Base-by-base conservation (phyloP, 2,113 vertebrate genomes). In the Passer domesticus region DNA sequence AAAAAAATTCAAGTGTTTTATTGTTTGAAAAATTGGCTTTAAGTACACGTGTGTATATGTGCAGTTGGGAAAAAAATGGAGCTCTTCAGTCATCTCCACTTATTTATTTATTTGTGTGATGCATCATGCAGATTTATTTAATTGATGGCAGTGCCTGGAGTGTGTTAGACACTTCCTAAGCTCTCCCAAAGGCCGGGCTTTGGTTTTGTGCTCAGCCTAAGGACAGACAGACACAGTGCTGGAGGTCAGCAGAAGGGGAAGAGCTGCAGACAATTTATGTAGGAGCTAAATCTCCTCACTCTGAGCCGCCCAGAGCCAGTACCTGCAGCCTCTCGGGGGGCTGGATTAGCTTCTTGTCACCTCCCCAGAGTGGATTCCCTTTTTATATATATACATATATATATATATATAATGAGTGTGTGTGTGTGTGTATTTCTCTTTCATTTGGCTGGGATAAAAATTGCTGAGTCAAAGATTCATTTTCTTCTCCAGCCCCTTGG, bases 391-490 rank as follows among this genome's bases (percentile, higher is more conserved):
- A 6, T 70, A 12, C 50, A 10, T 41, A 4, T 75, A 1, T 23
- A 23, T 20, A 55, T 55, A 20, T 31, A 21, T 21, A 13, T 41
- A 17, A n/a, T n/a, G 33, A 15, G 55, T 37, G 3, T 27, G 4
- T 25, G 18, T n/a, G 39, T 41, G 91, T 72, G 72, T 89, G 44
- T 93, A 43, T 94, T 90, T 94, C 62, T 80, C 39, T 96, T 91
- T 93, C 52, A 47, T 85, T 95, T 33, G 84, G 52, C 60, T 67
- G 81, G 87, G 64, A 68, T 91, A 67, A 91, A 94, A 97, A 97
- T 75, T 88, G 95, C 96, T 94, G 95, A 95, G 92, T 97, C 97
- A 96, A 96, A 93, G 80, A 82, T 95, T 95, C 76, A 82, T 96
- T 97, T 96, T 95, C 87, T 88, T 39, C 33, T 7, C 3, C 5